Base-by-base conservation (phyloP, 2,888 invertebrate species). In the Ypsolopha scabrella region DNA sequence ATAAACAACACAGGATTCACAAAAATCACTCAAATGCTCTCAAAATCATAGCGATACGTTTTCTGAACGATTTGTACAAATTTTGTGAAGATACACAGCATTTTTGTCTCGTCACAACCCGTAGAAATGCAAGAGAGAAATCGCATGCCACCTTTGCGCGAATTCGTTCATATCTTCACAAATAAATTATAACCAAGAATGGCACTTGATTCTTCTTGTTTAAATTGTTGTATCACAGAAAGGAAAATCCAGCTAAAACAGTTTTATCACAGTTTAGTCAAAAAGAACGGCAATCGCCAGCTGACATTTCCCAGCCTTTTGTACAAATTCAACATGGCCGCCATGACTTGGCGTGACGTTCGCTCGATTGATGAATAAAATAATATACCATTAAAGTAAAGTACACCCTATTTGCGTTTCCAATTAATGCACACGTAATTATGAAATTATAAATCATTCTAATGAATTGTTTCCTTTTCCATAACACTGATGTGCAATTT, bases 251-350 rank as follows among this genome's bases (percentile, higher is more conserved):
- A 57, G 58, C 59, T 67, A 64, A 67, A 67, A 65, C 66, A 67
- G 65, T 63, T 75, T 64, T 78, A 79, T 69, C 73, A 72, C 70
- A 80, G 65, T 76, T 74, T 67, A 62, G 72, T 59, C 71, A 70
- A 80, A 82, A 67, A 74, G 67, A 72, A 80, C 76, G 74, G 73
- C 67, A 70, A 64, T 74, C 70, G 75, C 85, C 87, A 87, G 86
- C 86, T 87, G 87, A 87, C 87, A 86, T 86, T 81, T 86, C 85
- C 82, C 75, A 75, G 72, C 82, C 82, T 81, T 83, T 83, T 85
- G 80, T 76, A 80, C 73, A 79, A 82, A 81, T 82, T 81, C 83
- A 87, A 87, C 75, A 87, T 87, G 87, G 87, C 87, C 72, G 82
- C 72, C 75, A 68, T 75, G 76, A 76, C 69, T 80, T 46, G 47